Evolutionary conservation across 2,797 vertebrate genomes (phyloP), one percentile per base, ranked within the genome.

Genomic region (Prunella strophiata): DNA sequence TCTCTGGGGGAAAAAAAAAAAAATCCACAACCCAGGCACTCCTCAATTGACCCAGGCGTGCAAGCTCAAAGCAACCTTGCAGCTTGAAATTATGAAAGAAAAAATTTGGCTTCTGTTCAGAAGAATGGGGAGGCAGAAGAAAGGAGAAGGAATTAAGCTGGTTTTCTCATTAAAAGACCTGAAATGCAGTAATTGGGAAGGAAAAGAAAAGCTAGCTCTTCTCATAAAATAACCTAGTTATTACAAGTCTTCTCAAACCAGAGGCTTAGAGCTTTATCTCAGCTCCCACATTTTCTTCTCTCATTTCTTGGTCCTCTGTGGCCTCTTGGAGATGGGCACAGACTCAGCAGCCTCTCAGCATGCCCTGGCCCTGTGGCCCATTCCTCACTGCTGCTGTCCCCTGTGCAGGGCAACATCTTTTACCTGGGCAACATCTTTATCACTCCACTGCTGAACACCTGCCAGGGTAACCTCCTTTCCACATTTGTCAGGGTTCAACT

Each of bases 181-280:
- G 57, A 93, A 89, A 85, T 13, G 27, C 61, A 93, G 5, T 93
- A 91, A 93, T 57, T 89, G 38, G 11, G 57, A 84, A 89, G 55
- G 55, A 89, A 95, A 91, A 83, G 62, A 50, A 96, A 94, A 87
- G 72, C 55, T 57, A 52, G 26, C 16, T 79, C 65, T 43, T 89
- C 50, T 79, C 10, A 10, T 74, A 90, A 95, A 77, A 95, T 61
- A 82, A 63, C 57, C 34, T 36, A 83, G 51, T 72, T 89, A 87
- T 40, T 88, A 87, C 26, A 95, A 84, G 65, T 23, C 59, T n/a
- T 62, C 92, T 73, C 63, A 55, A 86, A 70, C 27, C 48, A 62
- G 54, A 86, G 51, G 55, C 58, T 91, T 65, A 75, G 73, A 52
- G n/a, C 58, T 91, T 91, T 76, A 82, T 63, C 78, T 89, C 67